Percentiles rank a stretch among this genome's conserved stretches.
These are phyloP conservation scores for Promerops cafer DNA, from an alignment of 2,113 vertebrate genomes.

Conservation along the genomic window DNA sequence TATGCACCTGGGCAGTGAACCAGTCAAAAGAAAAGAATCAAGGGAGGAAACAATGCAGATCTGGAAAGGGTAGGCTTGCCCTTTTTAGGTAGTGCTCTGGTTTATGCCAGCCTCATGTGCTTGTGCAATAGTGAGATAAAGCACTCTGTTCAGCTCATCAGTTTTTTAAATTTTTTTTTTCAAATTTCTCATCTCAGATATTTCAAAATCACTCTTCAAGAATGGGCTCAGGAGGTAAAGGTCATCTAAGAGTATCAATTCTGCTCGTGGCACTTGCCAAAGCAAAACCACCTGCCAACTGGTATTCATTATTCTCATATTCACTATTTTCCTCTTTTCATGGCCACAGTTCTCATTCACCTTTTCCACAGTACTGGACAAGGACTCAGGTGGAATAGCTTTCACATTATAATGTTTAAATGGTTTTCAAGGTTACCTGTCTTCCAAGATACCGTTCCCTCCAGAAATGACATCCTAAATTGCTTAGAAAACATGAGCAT, in stretches of 20 bases:
- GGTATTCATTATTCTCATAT: neutral
- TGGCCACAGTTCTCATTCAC: neutral
- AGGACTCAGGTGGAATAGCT: neutral
- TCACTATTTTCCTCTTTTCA: neutral
- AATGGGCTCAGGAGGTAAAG: neutral
- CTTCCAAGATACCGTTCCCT: neutral
- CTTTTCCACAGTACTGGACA: neutral
- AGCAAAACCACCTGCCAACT: neutral
- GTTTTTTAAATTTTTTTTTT: neutral
- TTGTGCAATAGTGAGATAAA: neutral
- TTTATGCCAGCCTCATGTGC: neutral
- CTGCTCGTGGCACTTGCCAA: neutral
- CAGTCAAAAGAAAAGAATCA: neutral
- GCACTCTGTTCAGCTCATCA: neutral
- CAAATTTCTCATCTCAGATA: neutral
- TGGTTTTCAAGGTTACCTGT: neutral
- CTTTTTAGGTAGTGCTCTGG: neutral
- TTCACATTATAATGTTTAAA: neutral
- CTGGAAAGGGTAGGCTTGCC: neutral
- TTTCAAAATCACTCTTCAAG: neutral
- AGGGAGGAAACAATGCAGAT: neutral
- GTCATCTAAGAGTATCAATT: neutral
- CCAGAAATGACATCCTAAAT: neutral
- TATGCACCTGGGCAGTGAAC: neutral
- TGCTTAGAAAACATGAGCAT: neutral